Evolutionary conservation across 2,888 invertebrate species (phyloP).

Genomic region (Sinodicranocentrus sp.): DNA sequence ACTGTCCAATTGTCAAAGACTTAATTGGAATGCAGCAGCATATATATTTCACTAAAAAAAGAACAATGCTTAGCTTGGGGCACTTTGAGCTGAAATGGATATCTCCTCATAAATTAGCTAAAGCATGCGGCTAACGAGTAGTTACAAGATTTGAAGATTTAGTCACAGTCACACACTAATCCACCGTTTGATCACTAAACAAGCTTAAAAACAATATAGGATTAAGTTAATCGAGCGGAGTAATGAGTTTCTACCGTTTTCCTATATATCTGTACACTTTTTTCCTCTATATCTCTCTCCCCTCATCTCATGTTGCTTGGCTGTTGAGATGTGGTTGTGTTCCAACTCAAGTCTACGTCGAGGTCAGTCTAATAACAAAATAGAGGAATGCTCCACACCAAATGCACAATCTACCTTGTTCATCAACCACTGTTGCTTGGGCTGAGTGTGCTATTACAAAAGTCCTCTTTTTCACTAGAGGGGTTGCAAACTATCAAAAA

Average conservation of each 20-base stretch:
- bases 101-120: background rate
- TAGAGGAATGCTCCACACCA: background rate
- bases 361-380: slow-evolving; percentile 34
- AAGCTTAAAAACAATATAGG: background rate
- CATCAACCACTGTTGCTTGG: background rate
- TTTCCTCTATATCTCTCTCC: background rate
- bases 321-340: slow-evolving; percentile 10
- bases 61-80: no score
- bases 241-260: background rate
- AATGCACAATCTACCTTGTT: background rate
- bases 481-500: background rate
- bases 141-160: background rate
- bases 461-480: no score
- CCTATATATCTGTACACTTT: background rate
- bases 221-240: slow-evolving; percentile 1
- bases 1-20: no score
- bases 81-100: background rate
- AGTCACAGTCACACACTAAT: slow-evolving; percentile 11
- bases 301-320: slow-evolving; percentile 7
- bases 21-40: no score
- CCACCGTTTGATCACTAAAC: background rate
- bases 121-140: background rate
- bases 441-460: no score
- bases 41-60: no score
- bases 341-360: slow-evolving; percentile 21